Conservation (phyloP, 2,888 invertebrate genomes). For the Scrobipalpa atriplicella region DNA sequence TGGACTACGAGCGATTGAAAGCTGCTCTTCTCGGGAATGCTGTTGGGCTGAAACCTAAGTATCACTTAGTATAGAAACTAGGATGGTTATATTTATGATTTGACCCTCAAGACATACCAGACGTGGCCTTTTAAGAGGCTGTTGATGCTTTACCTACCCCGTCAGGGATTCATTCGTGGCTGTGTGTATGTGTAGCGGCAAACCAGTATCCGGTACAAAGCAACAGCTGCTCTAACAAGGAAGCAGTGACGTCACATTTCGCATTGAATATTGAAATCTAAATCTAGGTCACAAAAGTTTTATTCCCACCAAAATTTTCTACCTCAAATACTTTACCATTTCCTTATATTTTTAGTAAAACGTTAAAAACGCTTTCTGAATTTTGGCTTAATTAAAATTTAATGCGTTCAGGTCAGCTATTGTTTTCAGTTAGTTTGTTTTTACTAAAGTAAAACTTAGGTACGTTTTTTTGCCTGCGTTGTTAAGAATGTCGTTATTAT, state of each 20-base stretch:
- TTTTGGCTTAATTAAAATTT: neutral
- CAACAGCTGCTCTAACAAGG: too few species aligned
- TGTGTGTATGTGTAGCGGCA: too few species aligned
- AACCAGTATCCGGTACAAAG: too few species aligned
- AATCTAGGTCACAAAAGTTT: neutral
- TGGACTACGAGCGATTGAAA: too few species aligned
- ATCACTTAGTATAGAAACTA: too few species aligned
- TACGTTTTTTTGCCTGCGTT: too few species aligned
- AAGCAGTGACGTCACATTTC: neutral
- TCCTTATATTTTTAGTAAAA: neutral
- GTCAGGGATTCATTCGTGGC: too few species aligned
- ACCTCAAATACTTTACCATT: neutral
- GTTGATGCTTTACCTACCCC: neutral
- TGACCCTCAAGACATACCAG: too few species aligned
- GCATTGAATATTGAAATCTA: neutral
- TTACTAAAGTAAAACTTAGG: neutral
- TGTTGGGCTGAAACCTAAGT: too few species aligned
- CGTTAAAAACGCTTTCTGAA: neutral
- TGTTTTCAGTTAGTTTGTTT: neutral
- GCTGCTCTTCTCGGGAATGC: too few species aligned
- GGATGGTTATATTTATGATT: too few species aligned
- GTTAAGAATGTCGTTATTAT: too few species aligned
- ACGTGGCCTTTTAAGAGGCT: neutral
- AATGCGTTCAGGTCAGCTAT: neutral
- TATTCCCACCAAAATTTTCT: neutral